Evolutionary conservation across 2,113 vertebrate genomes (phyloP).

Genomic region (Phylloscopus trochilus): DNA sequence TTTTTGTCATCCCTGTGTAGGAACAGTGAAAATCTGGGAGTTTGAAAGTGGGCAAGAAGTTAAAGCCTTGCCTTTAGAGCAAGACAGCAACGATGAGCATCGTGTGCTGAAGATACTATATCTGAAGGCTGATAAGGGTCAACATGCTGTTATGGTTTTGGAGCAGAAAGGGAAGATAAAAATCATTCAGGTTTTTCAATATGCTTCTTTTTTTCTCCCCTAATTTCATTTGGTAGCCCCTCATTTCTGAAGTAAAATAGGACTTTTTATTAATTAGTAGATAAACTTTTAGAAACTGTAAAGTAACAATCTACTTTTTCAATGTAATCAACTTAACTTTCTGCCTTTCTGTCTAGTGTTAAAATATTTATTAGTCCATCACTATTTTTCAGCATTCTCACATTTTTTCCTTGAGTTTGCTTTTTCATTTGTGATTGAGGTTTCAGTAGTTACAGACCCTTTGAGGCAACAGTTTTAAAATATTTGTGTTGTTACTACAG

Average conservation of each 20-base stretch:
- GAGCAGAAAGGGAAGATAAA: constrained; percentile 67
- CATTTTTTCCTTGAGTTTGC: neutral
- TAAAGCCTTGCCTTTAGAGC: constrained; percentile 47
- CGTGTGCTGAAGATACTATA: constrained; percentile 46
- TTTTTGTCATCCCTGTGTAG: constrained; percentile 26
- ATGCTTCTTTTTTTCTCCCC: neutral
- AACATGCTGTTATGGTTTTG: constrained; percentile 59
- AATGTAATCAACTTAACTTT: neutral
- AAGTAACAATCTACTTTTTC: neutral
- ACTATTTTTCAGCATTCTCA: neutral
- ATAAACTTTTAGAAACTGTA: neutral
- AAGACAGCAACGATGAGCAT: constrained; percentile 43
- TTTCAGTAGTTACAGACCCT: neutral
- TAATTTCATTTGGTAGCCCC: neutral
- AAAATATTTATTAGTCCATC: neutral
- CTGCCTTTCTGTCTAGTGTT: neutral
- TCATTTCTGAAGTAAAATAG: neutral
- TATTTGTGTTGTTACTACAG: neutral
- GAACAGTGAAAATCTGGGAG: constrained; percentile 73
- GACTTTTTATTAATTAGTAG: neutral
- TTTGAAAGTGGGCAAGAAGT: constrained; percentile 71
- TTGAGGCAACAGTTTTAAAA: neutral
- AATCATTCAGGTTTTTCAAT: constrained; percentile 68
- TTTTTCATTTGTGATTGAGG: neutral
- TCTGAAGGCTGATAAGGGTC: constrained; percentile 51